These are phyloP conservation scores for Acromyrmex charruanus DNA, from an alignment of 1,140 invertebrate genomes.

Conservation along the genomic window DNA sequence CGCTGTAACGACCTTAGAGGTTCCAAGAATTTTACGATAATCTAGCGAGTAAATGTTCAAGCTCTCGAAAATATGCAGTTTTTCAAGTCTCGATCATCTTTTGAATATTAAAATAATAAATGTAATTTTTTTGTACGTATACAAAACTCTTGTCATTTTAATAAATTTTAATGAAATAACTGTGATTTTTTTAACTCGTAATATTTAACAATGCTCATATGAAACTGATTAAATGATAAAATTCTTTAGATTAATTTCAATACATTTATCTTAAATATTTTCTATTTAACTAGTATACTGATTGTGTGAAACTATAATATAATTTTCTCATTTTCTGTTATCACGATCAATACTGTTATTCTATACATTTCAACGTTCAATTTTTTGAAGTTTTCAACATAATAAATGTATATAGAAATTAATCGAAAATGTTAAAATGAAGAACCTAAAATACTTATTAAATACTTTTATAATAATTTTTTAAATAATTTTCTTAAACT, in stretches of 20 bases:
- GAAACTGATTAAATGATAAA: background rate
- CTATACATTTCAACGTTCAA: background rate
- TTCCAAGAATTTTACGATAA: background rate
- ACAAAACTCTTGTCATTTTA: background rate
- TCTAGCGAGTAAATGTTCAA: background rate
- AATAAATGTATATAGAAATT: background rate
- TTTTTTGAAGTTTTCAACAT: background rate
- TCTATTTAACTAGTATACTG: background rate
- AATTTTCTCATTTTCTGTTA: background rate
- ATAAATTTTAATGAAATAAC: constrained; percentile 7
- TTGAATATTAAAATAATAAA: background rate
- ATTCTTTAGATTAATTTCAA: background rate
- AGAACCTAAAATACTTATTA: background rate
- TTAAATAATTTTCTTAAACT: background rate
- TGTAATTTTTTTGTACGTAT: background rate
- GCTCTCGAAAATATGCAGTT: background rate
- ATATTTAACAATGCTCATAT: background rate
- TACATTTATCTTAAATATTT: background rate
- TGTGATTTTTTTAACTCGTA: background rate
- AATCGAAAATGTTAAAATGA: background rate
- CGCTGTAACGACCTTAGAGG: background rate
- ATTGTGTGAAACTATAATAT: background rate
- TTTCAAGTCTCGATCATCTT: background rate
- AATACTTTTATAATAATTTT: background rate
- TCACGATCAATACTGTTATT: background rate